Percentiles rank a stretch among this genome's conserved stretches.
Evolutionary conservation across 2,888 invertebrate genomes (phyloP).

Genomic region (Schizotus pectinicornis): DNA sequence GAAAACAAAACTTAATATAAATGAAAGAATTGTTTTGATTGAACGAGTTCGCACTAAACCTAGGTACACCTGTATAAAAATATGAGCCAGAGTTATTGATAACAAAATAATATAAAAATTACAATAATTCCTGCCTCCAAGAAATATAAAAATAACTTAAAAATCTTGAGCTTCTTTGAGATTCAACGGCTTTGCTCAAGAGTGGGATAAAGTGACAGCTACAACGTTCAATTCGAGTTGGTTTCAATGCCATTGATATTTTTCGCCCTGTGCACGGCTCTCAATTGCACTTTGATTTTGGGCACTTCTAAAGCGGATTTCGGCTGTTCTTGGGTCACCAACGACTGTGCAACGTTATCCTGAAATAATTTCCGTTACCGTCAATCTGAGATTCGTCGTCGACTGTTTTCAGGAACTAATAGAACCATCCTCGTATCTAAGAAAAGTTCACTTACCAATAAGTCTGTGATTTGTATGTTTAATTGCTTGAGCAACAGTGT

Average conservation of each 20-base stretch:
- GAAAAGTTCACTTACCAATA: slow-evolving; percentile 58
- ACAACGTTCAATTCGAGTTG: slow-evolving; percentile 21
- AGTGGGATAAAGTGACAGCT: too few relatives aligned
- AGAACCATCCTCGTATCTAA: slow-evolving; percentile 29
- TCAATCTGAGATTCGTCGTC: neutral
- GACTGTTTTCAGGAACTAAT: slow-evolving; percentile 23
- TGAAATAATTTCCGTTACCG: slow-evolving; percentile 30
- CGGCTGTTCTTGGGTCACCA: slow-evolving; percentile 33
- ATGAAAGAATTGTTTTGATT: too few relatives aligned
- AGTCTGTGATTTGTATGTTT: slow-evolving; percentile 61
- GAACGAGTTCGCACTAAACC: too few relatives aligned
- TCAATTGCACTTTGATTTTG: slow-evolving; percentile 44
- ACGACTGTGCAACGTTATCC: slow-evolving; percentile 47
- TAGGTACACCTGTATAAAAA: too few relatives aligned
- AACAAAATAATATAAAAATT: too few relatives aligned
- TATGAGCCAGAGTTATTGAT: too few relatives aligned
- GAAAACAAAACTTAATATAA: too few relatives aligned
- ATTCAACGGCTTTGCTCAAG: neutral
- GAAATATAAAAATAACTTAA: too few relatives aligned
- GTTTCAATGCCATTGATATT: slow-evolving; percentile 22
- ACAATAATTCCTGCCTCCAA: too few relatives aligned
- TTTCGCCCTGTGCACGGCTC: slow-evolving; percentile 35
- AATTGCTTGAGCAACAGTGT: slow-evolving; percentile 61
- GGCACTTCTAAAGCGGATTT: slow-evolving; percentile 45
- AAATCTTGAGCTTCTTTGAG: too few relatives aligned